Evolutionary conservation across 2,797 vertebrate species (phyloP).

Genomic region (Macropodus opercularis): DNA sequence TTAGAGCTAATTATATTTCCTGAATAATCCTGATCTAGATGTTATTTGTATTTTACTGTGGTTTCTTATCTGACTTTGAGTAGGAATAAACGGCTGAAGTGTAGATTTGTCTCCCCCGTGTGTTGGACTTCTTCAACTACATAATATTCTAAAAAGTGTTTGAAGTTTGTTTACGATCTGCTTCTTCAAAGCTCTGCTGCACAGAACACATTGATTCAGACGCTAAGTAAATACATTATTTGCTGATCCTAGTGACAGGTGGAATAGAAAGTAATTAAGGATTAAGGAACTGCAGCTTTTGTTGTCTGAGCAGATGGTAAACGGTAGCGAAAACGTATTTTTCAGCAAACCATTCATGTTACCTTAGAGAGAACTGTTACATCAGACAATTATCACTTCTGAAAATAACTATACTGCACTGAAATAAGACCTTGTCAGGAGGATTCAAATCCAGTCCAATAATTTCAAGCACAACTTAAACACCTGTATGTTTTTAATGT

Average conservation of each 20-base stretch:
- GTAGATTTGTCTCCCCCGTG: conserved; percentile 54
- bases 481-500: conserved; percentile 81
- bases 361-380: not conserved
- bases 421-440: not conserved
- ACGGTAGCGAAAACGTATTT: not conserved
- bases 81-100: not conserved
- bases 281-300: not conserved
- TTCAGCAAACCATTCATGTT: conserved; percentile 12
- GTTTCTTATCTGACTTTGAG: not conserved
- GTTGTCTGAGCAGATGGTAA: not conserved
- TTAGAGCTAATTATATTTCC: not conserved
- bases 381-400: too few species aligned
- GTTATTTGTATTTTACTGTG: not conserved
- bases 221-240: not conserved
- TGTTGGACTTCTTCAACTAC: conserved; percentile 33
- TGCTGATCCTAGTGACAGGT: not conserved
- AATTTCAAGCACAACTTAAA: conserved; percentile 42
- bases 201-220: not conserved
- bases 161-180: not conserved
- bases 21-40: not conserved
- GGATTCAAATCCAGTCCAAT: not conserved
- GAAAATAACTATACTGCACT: not conserved
- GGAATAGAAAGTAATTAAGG: not conserved
- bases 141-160: not conserved
- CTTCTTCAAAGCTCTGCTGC: not conserved